Percentiles rank a stretch among this genome's conserved stretches.
Evolutionary conservation across 53 echinoderm and acorn worm genomes (phyloP).

Genomic region (Patiria pectinifera): DNA sequence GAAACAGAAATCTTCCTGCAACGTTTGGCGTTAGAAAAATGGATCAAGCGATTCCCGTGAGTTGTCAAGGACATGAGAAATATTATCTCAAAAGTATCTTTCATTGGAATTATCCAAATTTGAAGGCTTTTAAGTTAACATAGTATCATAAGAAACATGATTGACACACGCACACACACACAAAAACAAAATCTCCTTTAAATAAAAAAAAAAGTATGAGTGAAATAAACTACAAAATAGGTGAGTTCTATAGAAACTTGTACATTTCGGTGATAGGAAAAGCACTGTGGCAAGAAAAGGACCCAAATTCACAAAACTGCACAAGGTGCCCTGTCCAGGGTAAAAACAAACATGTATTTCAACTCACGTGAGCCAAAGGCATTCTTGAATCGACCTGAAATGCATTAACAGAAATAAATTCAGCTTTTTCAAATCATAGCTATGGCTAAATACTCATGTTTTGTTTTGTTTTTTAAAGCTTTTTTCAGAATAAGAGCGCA

Average conservation of each 20-base stretch:
- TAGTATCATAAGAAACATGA: neutral
- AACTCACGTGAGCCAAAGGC: conserved; percentile 64
- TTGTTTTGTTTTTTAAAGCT: too few relatives aligned
- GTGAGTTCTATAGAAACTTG: neutral
- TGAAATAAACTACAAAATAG: neutral
- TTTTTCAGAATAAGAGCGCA: too few relatives aligned
- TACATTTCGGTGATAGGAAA: neutral
- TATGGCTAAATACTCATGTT: too few relatives aligned
- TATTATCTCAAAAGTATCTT: neutral
- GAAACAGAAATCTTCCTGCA: neutral
- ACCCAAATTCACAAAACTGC: conserved; percentile 29
- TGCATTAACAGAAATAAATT: neutral
- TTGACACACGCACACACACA: conserved; percentile 1
- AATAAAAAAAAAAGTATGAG: neutral
- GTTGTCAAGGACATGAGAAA: neutral
- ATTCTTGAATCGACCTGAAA: conserved; percentile 67
- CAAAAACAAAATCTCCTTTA: neutral
- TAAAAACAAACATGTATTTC: conserved; percentile 47
- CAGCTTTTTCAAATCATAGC: neutral
- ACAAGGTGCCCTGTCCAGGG: conserved; percentile 59
- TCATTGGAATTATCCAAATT: neutral
- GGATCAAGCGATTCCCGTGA: neutral
- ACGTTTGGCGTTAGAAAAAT: neutral
- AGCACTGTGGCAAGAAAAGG: conserved; percentile 1
- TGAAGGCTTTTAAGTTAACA: neutral